Evolutionary conservation across 2,888 invertebrate genomes (phyloP).

Genomic region (Mesodorylaimus sp.): DNA sequence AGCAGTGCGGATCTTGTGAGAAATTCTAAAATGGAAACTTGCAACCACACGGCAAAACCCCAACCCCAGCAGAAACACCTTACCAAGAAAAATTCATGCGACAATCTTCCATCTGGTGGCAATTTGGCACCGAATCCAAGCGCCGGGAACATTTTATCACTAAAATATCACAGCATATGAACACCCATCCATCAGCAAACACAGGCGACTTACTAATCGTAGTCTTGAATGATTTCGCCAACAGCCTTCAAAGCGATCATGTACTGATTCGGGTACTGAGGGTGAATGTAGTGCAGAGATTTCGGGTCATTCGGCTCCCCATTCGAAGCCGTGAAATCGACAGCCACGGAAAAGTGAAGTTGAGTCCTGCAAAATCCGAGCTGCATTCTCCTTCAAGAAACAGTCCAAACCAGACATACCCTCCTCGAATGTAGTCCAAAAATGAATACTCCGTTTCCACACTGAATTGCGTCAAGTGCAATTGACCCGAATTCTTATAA

Average conservation of each 20-base stretch:
- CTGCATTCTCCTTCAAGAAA: not conserved
- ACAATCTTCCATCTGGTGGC: slow-evolving; percentile 19
- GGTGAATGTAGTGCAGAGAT: slow-evolving; percentile 30
- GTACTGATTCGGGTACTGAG: slow-evolving; percentile 34
- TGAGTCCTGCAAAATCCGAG: slow-evolving; percentile 26
- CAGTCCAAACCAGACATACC: slow-evolving; percentile 25
- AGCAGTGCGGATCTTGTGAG: slow-evolving; percentile 39
- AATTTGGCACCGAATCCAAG: slow-evolving; percentile 40
- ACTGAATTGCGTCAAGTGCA: slow-evolving; percentile 25
- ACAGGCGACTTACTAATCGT: slow-evolving; percentile 27
- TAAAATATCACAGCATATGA: slow-evolving; percentile 17
- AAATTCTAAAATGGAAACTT: slow-evolving; percentile 34
- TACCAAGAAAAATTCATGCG: slow-evolving; percentile 27
- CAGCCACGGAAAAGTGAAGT: slow-evolving; percentile 32
- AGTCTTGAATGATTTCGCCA: slow-evolving; percentile 36
- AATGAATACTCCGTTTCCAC: slow-evolving; percentile 35
- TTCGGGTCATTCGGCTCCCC: slow-evolving; percentile 28
- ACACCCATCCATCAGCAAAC: not conserved
- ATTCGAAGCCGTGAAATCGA: slow-evolving; percentile 35
- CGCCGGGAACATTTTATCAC: slow-evolving; percentile 39
- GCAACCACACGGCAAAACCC: not conserved
- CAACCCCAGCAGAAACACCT: too few relatives aligned
- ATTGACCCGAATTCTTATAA: slow-evolving; percentile 37
- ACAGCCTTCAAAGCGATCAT: slow-evolving; percentile 34
- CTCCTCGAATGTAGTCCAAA: slow-evolving; percentile 42